Conservation (phyloP, 2,113 vertebrate species). For the Eudorcas thomsonii region DNA sequence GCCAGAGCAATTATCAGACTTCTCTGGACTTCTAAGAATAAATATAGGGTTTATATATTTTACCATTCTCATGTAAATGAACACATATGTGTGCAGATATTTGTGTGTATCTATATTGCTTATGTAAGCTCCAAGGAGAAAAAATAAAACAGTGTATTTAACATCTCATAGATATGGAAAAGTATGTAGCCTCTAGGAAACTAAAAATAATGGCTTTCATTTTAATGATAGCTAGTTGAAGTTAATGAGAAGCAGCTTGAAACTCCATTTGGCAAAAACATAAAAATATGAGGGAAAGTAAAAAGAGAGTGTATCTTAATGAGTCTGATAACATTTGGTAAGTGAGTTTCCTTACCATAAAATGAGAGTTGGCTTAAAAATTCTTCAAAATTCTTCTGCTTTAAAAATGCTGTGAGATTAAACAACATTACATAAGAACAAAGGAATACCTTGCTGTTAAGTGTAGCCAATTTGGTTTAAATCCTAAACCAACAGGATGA, state of each 20-base stretch:
- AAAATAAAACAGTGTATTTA: neutral
- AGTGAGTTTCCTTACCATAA: neutral
- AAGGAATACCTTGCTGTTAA: neutral
- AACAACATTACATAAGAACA: neutral
- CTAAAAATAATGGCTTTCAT: neutral
- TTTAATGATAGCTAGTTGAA: neutral
- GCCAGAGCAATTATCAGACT: neutral
- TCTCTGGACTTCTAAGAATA: neutral
- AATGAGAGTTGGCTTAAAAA: neutral
- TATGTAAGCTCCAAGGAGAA: neutral
- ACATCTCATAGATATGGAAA: neutral
- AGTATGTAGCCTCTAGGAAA: neutral
- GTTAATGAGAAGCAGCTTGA: conserved; percentile 19
- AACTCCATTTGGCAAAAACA: neutral
- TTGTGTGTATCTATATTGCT: neutral
- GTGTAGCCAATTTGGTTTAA: neutral
- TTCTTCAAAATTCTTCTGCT: neutral
- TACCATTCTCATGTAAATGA: neutral
- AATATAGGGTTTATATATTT: neutral
- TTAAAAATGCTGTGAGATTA: neutral
- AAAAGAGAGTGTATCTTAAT: neutral
- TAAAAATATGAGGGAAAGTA: neutral
- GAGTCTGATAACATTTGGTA: neutral
- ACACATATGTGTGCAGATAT: neutral
- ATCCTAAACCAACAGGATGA: neutral